phyloP scores from a whole-genome alignment of 2,113 vertebrate species.

The Crotophaga sulcirostris region DNA sequence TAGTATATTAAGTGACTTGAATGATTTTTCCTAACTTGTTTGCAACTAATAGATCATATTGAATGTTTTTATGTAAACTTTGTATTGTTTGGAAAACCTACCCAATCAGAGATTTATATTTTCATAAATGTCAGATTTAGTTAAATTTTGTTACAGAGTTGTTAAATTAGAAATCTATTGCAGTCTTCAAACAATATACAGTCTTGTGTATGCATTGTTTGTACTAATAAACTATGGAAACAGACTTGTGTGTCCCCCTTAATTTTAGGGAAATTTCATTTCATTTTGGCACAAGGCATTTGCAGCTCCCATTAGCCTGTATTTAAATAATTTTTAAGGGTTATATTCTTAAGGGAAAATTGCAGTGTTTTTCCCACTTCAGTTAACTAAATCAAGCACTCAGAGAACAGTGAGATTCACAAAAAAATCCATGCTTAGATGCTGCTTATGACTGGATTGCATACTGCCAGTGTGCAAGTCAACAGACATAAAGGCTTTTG shows the following conservation, averaged over 20 bases:
- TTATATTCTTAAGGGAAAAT: background rate
- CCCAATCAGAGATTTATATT: conserved; percentile 99
- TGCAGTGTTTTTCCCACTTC: background rate
- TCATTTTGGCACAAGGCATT: too few relatives aligned
- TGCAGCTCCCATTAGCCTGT: background rate
- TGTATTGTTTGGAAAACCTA: conserved; percentile 94
- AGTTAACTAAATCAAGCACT: background rate
- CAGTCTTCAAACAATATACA: conserved; percentile 93
- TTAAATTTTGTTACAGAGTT: conserved; percentile 99
- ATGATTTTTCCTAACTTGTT: conserved; percentile 97
- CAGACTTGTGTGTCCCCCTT: background rate
- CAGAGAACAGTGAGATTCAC: background rate
- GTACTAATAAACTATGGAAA: conserved; percentile 92
- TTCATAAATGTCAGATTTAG: conserved; percentile 99
- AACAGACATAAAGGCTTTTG: background rate
- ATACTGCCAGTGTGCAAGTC: background rate
- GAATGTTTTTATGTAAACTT: conserved; percentile 99
- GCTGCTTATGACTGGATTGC: background rate
- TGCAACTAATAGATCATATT: conserved; percentile 94
- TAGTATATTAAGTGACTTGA: conserved; percentile 94
- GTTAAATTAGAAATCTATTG: conserved; percentile 91
- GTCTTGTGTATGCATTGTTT: conserved; percentile 99
- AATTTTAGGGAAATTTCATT: background rate
- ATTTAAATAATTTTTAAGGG: background rate
- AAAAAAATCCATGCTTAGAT: background rate